Conservation (phyloP, 2,113 vertebrate genomes). For the Echinops telfairi region DNA sequence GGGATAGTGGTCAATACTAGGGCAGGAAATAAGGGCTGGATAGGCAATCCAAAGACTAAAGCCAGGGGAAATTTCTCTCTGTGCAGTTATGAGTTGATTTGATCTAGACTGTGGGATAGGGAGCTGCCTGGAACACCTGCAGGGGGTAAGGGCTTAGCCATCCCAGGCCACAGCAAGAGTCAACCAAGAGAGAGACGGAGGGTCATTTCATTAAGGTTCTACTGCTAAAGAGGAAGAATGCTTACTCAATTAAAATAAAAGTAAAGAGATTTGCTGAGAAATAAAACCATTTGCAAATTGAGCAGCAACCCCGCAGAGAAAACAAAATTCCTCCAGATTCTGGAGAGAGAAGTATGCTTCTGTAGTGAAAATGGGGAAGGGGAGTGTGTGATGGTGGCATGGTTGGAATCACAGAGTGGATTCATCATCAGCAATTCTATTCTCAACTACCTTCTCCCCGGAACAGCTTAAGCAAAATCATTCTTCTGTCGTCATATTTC, state of each 20-base stretch:
- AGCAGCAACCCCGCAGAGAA: neutral
- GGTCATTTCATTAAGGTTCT: neutral
- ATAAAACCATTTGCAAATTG: neutral
- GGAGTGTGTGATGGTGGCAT: neutral
- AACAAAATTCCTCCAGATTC: neutral
- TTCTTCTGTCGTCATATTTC: neutral
- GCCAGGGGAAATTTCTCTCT: neutral
- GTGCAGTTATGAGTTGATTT: slow-evolving; percentile 1
- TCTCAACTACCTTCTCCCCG: neutral
- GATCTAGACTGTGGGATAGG: neutral
- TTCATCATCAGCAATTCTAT: neutral
- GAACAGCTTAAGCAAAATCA: neutral
- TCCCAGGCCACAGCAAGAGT: neutral
- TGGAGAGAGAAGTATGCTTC: neutral
- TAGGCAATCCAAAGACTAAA: slow-evolving; percentile 23
- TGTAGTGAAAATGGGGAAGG: neutral
- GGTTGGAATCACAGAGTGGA: neutral
- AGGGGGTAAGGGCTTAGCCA: neutral
- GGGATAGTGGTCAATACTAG: slow-evolving; percentile 31
- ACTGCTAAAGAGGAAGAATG: neutral
- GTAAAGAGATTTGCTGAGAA: neutral
- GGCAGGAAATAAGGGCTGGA: slow-evolving; percentile 56
- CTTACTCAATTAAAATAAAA: neutral
- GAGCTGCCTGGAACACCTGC: neutral
- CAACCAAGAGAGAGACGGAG: neutral